Conservation (phyloP, 1,140 invertebrate genomes). For the Piezodorus guildinii region DNA sequence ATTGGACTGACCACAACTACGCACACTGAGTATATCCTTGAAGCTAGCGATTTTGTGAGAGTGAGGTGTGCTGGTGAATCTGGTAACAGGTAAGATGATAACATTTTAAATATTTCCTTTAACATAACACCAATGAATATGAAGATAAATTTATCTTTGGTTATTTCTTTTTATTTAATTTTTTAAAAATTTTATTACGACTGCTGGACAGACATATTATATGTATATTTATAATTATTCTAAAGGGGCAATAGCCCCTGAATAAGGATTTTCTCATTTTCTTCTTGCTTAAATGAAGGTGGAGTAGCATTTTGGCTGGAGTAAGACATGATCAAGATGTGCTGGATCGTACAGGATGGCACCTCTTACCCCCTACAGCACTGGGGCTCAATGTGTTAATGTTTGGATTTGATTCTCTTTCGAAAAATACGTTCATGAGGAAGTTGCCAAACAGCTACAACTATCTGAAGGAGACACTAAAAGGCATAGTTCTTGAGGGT, state of each 20-base stretch:
- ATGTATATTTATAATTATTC: too few relatives aligned
- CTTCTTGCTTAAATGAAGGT: too few relatives aligned
- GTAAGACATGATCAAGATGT: slow-evolving; percentile 39
- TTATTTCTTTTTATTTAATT: too few relatives aligned
- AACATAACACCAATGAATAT: too few relatives aligned
- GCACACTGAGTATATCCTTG: slow-evolving; percentile 45
- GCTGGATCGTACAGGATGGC: slow-evolving; percentile 38
- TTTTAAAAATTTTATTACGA: too few relatives aligned
- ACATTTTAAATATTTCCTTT: too few relatives aligned
- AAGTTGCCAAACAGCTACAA: slow-evolving; percentile 71
- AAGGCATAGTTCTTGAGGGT: slow-evolving; percentile 58
- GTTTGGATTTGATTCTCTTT: slow-evolving; percentile 84
- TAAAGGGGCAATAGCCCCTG: too few relatives aligned
- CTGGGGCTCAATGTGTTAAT: slow-evolving; percentile 68
- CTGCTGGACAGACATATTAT: too few relatives aligned
- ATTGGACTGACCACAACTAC: slow-evolving; percentile 39
- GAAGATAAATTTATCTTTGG: too few relatives aligned
- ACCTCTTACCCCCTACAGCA: slow-evolving; percentile 37
- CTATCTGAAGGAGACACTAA: slow-evolving; percentile 57
- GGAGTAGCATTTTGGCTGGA: slow-evolving; percentile 46
- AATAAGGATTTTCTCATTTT: too few relatives aligned
- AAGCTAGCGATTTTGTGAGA: slow-evolving; percentile 51
- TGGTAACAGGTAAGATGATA: slow-evolving; percentile 36
- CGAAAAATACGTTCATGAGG: slow-evolving; percentile 72
- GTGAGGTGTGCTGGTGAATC: slow-evolving; percentile 42